Percentiles rank a stretch among this genome's conserved stretches.
phyloP scores from a whole-genome alignment of 2,113 vertebrate species.

The Bambusicola thoracicus region DNA sequence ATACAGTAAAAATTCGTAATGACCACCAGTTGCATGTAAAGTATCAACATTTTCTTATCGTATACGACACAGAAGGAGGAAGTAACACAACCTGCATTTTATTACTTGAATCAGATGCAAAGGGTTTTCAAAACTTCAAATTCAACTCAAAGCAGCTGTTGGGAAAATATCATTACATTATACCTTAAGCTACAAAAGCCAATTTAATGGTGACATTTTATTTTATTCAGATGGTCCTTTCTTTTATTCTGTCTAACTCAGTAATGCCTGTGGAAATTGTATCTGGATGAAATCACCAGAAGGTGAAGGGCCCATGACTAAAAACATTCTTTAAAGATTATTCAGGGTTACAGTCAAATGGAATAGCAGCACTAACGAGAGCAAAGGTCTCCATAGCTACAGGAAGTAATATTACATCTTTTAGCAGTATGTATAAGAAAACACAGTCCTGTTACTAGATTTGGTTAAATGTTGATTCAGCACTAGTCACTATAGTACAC shows the following conservation, averaged over 20 bases:
- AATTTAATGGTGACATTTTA: conserved; percentile 84
- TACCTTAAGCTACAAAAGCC: conserved; percentile 80
- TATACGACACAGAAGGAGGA: conserved; percentile 73
- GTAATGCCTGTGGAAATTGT: conserved; percentile 77
- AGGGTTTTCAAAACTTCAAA: conserved; percentile 75
- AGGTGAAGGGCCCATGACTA: conserved; percentile 79
- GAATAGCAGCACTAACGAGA: conserved; percentile 73
- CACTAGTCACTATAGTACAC: conserved; percentile 7
- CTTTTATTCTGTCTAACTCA: conserved; percentile 77
- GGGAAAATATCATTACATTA: conserved; percentile 78
- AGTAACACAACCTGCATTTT: conserved; percentile 79
- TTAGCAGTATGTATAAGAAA: conserved; percentile 20
- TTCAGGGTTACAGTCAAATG: conserved; percentile 65
- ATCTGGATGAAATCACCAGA: conserved; percentile 82
- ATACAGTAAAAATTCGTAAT: conserved; percentile 53
- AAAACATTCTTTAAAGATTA: conserved; percentile 82
- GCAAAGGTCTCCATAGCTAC: conserved; percentile 63
- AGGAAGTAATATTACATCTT: conserved; percentile 66
- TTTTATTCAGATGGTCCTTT: conserved; percentile 81
- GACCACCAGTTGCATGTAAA: conserved; percentile 51
- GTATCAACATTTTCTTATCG: conserved; percentile 63
- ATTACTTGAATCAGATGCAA: conserved; percentile 79
- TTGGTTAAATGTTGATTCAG: background rate
- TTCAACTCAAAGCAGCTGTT: conserved; percentile 83
- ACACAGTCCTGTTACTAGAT: conserved; percentile 21